Evolutionary conservation across 2,888 invertebrate species (phyloP).

Genomic region (Machimus rusticus): DNA sequence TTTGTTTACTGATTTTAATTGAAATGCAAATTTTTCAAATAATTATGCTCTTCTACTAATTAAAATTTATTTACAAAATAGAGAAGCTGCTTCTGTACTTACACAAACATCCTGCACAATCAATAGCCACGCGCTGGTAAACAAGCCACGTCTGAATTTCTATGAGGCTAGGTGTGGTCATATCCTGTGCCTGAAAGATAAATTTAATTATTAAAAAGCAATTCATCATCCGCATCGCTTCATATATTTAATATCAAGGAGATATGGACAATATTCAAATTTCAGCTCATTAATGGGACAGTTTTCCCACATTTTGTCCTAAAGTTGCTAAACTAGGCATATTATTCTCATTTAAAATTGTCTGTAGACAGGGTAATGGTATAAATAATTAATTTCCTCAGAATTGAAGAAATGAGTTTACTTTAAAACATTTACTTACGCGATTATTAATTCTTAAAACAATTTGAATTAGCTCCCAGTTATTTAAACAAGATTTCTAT

Average conservation of each 20-base stretch:
- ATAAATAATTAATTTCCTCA: not conserved
- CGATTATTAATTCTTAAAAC: no score
- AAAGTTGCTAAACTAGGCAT: not conserved
- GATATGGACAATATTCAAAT: not conserved
- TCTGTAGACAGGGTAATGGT: no score
- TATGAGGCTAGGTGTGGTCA: slow-evolving; percentile 48
- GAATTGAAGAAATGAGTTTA: no score
- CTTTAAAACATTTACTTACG: no score
- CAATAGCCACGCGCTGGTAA: slow-evolving; percentile 50
- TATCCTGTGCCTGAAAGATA: slow-evolving; percentile 26
- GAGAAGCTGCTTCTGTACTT: slow-evolving; percentile 31
- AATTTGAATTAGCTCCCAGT: no score
- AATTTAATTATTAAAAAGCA: not conserved
- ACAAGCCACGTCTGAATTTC: slow-evolving; percentile 51
- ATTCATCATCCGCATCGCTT: not conserved
- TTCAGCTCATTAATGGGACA: not conserved
- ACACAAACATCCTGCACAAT: slow-evolving; percentile 51
- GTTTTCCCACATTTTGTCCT: not conserved
- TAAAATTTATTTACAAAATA: not conserved
- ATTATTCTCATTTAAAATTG: not conserved
- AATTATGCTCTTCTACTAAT: not conserved
- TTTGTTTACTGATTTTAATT: not conserved
- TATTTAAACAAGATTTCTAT: no score
- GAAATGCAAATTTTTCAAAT: not conserved
- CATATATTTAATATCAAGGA: not conserved